Conservation (phyloP, 2,888 invertebrate genomes). For the Pseudococcus viburni region DNA sequence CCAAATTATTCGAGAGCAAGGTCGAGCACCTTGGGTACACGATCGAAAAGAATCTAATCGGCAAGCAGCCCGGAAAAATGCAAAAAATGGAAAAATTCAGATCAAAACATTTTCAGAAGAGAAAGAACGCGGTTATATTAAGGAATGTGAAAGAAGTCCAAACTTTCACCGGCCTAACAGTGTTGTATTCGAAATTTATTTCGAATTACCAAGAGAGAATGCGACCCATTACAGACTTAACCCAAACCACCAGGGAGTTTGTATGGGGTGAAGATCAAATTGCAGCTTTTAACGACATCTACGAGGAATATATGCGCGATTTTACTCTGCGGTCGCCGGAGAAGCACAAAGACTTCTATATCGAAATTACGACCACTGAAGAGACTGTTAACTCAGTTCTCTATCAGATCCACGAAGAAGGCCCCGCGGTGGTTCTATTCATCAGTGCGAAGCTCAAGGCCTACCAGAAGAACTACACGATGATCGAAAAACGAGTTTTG, state of each 20-base stretch:
- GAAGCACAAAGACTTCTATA: not conserved
- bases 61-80: not conserved
- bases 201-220: not conserved
- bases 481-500: not conserved
- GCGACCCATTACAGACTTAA: not conserved
- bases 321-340: not conserved
- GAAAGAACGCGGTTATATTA: not conserved
- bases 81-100: not conserved
- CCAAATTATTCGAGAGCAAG: not conserved
- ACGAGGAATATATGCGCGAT: not conserved
- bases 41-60: not conserved
- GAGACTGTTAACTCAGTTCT: not conserved
- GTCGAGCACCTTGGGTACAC: not conserved
- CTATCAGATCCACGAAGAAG: not conserved
- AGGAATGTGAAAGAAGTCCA: not conserved
- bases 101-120: not conserved
- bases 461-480: not conserved
- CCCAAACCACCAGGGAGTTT: not conserved
- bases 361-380: not conserved
- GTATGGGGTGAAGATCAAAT: not conserved
- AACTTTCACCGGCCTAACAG: not conserved
- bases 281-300: not conserved
- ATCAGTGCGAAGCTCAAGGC: not conserved
- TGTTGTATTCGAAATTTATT: not conserved
- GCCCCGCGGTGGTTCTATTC: not conserved